Conservation (phyloP, 2,113 vertebrate species). For the Oxygymnocypris stewartii region DNA sequence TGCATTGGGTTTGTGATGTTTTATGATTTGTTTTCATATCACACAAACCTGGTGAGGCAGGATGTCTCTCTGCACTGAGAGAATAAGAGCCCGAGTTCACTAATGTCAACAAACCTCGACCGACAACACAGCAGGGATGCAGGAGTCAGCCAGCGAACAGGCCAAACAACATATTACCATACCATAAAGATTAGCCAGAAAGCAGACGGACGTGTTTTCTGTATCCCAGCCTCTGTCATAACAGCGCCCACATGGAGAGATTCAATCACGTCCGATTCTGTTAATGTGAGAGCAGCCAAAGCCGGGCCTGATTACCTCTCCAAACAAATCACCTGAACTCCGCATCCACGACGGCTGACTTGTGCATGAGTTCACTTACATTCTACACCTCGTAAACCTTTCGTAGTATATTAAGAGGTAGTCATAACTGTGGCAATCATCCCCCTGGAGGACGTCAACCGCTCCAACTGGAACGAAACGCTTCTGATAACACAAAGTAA, state of each 20-base stretch:
- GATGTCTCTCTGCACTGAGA: constrained; percentile 41
- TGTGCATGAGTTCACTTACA: constrained; percentile 32
- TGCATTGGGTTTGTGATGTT: background rate
- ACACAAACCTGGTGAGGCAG: constrained; percentile 47
- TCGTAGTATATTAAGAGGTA: constrained; percentile 34
- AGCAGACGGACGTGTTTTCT: constrained; percentile 37
- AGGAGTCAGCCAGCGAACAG: constrained; percentile 52
- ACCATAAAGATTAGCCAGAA: constrained; percentile 44
- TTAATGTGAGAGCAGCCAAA: constrained; percentile 40
- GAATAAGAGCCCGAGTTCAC: constrained; percentile 29
- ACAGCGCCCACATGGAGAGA: constrained; percentile 37
- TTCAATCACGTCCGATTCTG: constrained; percentile 44
- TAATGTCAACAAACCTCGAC: constrained; percentile 53
- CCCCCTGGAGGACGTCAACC: background rate
- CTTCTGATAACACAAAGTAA: constrained; percentile 30
- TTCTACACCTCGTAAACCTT: constrained; percentile 27
- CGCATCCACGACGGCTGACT: background rate
- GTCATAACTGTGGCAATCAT: constrained; percentile 38
- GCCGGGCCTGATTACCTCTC: constrained; percentile 42
- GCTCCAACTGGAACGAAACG: constrained; percentile 22
- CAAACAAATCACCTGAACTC: constrained; percentile 42
- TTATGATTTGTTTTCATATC: constrained; percentile 51
- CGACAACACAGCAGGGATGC: constrained; percentile 37
- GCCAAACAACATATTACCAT: constrained; percentile 55
- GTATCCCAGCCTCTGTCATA: constrained; percentile 38